These are phyloP conservation scores for Dipodomys ordii DNA, from an alignment of 2,113 vertebrate species.

Conservation along the genomic window DNA sequence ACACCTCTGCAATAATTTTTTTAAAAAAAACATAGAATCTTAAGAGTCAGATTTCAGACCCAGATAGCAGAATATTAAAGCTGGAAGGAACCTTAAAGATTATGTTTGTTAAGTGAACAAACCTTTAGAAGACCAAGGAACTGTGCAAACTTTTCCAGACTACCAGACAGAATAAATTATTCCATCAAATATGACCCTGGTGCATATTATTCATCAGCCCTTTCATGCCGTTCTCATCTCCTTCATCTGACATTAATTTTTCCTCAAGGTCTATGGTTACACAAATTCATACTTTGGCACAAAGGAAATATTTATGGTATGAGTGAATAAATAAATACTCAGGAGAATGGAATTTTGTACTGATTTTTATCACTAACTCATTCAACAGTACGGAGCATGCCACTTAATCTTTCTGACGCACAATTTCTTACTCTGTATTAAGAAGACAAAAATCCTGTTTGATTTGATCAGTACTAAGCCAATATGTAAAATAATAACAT, in stretches of 20 bases:
- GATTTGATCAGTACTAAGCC: slow-evolving; percentile 20
- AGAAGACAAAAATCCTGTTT: not conserved
- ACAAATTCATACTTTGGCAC: slow-evolving; percentile 13
- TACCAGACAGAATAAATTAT: slow-evolving; percentile 36
- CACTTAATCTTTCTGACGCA: slow-evolving; percentile 16
- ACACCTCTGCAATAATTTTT: too few species aligned
- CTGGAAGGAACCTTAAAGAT: not conserved
- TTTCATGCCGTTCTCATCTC: not conserved
- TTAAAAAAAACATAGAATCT: not conserved
- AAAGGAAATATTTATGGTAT: slow-evolving; percentile 46
- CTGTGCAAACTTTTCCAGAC: not conserved
- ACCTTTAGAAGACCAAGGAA: not conserved
- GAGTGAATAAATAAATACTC: slow-evolving; percentile 44
- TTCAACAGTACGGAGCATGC: not conserved
- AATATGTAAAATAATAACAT: slow-evolving; percentile 38
- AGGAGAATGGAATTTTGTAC: slow-evolving; percentile 51
- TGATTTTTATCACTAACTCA: slow-evolving; percentile 29
- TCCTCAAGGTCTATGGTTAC: not conserved
- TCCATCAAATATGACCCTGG: not conserved
- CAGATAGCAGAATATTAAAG: slow-evolving; percentile 8
- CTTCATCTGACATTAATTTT: not conserved
- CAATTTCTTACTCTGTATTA: slow-evolving; percentile 24
- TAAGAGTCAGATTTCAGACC: slow-evolving; percentile 20
- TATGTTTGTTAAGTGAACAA: slow-evolving; percentile 9
- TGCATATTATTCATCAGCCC: not conserved